Percentiles rank a stretch among this genome's conserved stretches.
Conservation (phyloP, 2,888 invertebrate species). For the Sialis fuliginosa region DNA sequence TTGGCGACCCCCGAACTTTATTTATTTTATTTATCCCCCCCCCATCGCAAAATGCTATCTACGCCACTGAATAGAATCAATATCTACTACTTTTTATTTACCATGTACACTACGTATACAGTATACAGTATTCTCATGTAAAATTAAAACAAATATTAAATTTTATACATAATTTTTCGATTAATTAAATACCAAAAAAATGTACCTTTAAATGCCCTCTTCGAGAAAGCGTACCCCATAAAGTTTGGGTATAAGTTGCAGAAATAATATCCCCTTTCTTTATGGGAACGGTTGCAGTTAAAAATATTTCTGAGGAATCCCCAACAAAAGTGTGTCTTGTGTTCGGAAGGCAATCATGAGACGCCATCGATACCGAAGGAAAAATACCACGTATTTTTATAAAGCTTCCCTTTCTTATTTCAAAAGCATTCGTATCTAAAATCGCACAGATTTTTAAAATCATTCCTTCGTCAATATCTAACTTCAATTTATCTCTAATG, state of each 20-base stretch:
- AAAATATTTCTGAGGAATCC: slow-evolving; percentile 36
- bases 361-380: slow-evolving; percentile 45
- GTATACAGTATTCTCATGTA: too few species aligned
- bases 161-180: too few species aligned
- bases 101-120: too few species aligned
- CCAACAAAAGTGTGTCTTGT: slow-evolving; percentile 47
- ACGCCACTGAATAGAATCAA: too few species aligned
- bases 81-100: too few species aligned
- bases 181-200: too few species aligned
- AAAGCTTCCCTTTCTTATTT: slow-evolving; percentile 33
- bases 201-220: slow-evolving; percentile 22
- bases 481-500: slow-evolving; percentile 34
- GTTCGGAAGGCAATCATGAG: slow-evolving; percentile 56
- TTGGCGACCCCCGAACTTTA: too few species aligned
- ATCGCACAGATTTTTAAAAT: slow-evolving; percentile 46
- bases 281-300: slow-evolving; percentile 46
- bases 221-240: slow-evolving; percentile 50
- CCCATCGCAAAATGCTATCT: too few species aligned
- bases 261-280: slow-evolving; percentile 46
- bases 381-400: slow-evolving; percentile 43
- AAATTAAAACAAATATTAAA: too few species aligned
- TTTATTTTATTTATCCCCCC: too few species aligned
- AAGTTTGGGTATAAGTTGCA: slow-evolving; percentile 49
- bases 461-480: slow-evolving; percentile 36
- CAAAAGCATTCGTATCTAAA: slow-evolving; percentile 54